Conservation (phyloP, 2,797 vertebrate species). For the Uromys caudimaculatus region DNA sequence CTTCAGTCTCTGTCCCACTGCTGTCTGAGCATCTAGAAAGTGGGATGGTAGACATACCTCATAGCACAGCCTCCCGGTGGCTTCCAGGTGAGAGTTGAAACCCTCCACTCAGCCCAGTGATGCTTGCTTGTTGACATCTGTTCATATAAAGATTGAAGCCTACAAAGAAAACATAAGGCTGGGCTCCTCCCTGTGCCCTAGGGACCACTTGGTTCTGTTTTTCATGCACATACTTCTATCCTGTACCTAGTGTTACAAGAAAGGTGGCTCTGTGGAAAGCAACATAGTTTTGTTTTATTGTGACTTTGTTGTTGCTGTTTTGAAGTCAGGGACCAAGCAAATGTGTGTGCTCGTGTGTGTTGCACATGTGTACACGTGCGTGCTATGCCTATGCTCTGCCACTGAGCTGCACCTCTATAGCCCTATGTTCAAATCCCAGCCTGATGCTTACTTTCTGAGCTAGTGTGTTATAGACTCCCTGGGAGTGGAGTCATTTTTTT, state of each 20-base stretch:
- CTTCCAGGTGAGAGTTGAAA: no score
- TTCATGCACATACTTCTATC: rapidly evolving
- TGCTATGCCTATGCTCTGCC: background rate
- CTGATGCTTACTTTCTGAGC: background rate
- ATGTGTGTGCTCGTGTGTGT: background rate
- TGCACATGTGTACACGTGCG: background rate
- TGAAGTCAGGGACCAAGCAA: background rate
- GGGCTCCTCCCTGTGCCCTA: background rate
- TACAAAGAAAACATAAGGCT: rapidly evolving
- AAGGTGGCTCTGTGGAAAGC: background rate
- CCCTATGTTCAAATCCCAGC: background rate
- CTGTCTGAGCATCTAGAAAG: no score
- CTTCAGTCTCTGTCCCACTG: background rate
- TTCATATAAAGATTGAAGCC: background rate
- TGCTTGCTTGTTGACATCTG: background rate
- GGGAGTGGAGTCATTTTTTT: background rate
- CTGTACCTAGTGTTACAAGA: background rate
- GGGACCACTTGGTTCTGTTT: background rate
- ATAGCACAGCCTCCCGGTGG: background rate
- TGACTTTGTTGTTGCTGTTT: background rate
- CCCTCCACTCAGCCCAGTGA: background rate
- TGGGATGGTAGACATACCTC: rapidly evolving
- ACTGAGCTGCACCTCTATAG: background rate
- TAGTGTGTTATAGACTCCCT: background rate
- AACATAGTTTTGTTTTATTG: background rate